Evolutionary conservation across 2,888 invertebrate genomes (phyloP), one percentile per base, ranked within the genome.

Genomic region (Perithous albicinctus): DNA sequence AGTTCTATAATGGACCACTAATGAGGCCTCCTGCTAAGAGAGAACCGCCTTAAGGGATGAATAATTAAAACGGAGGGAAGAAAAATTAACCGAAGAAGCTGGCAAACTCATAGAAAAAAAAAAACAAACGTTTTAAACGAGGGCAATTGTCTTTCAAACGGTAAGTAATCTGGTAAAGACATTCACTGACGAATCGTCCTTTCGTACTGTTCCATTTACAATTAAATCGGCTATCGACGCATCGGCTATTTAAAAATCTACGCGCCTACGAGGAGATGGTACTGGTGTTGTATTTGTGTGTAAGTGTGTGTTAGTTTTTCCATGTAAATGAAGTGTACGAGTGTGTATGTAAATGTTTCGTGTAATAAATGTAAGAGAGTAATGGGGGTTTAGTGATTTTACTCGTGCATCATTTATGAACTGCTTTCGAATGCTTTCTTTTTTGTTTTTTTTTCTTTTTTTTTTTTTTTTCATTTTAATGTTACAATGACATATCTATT

Each of bases 401-500:
- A 86, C 78, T 85, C 78, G 76, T 85, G 83, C 82, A 84, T 80
- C 74, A 48, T 85, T 84, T 79, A 84, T 66, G 75, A 75, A 84
- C 59, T 81, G 84, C 82, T 72, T 80, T 82, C 73, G 73, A 83
- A 85, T 78, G 80, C 79, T 63, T 78, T 66, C 41, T 81, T 76
- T 54, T 75, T 69, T 69, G n/a, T n/a, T 70, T 77, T 74, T 77
- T 67, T 70, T 41, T 48, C 73, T 51, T 82, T 77, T 72, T 70
- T 41, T 54, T 78, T 51, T 82, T 64, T 78, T 81, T 72, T 81
- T 84, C 43, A 48, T 81, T 82, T 75, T 77, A 85, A 85, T 86
- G 85, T 87, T 90, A 90, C 86, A 91, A 89, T 89, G 88, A 89
- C 87, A 86, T 87, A 88, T 90, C 89, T 91, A 91, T 87, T 89